A percentile compares a stretch with the other conserved stretches of the same genome.
phyloP scores from a whole-genome alignment of 2,113 vertebrate genomes.

The Corapipo altera region DNA sequence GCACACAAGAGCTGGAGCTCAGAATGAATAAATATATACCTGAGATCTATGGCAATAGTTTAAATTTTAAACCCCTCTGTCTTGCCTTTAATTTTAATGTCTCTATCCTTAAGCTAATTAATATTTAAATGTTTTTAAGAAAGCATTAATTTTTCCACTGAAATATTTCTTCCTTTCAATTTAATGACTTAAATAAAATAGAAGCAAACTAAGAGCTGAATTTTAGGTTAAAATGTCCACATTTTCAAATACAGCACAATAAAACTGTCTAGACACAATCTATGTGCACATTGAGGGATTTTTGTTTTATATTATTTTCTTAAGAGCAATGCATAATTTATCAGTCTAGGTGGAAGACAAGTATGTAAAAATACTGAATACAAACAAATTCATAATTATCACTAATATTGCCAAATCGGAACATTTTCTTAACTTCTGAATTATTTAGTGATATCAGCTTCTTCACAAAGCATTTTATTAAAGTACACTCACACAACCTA shows the following conservation, averaged over 20 bases:
- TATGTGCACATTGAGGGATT: not conserved
- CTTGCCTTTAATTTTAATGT: not conserved
- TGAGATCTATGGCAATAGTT: not conserved
- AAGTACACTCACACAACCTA: not conserved
- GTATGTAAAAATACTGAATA: not conserved
- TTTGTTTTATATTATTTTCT: not conserved
- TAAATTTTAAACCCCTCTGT: not conserved
- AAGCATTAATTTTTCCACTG: not conserved
- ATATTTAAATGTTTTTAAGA: not conserved
- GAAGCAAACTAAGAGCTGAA: not conserved
- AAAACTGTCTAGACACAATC: not conserved
- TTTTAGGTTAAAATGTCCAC: not conserved
- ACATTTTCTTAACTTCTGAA: not conserved
- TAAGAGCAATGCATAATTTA: conserved; percentile 1
- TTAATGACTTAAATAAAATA: not conserved
- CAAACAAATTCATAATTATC: not conserved
- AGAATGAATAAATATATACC: not conserved
- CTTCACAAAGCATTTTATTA: not conserved
- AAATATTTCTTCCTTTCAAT: not conserved
- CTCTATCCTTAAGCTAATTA: not conserved
- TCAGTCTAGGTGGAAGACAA: not conserved
- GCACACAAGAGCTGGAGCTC: not conserved
- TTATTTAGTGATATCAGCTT: not conserved
- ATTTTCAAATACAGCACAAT: not conserved
- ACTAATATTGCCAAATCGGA: not conserved